phyloP scores from a whole-genome alignment of 2,797 vertebrate species.

The Leptatherina wallacei region DNA sequence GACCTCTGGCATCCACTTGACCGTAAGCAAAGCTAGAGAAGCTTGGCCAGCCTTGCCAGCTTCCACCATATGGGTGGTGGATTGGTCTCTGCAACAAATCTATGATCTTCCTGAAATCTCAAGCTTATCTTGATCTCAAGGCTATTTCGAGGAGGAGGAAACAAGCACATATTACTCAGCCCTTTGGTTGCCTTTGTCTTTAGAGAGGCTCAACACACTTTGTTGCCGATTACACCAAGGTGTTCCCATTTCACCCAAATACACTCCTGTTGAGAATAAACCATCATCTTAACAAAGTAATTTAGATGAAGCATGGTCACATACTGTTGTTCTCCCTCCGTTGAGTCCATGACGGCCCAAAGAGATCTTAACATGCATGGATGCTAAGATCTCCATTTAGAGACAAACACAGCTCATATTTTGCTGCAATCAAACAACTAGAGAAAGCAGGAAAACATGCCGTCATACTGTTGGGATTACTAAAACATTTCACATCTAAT shows the following conservation, averaged over 20 bases:
- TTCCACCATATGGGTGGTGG: conserved; percentile 10
- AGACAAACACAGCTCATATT: conserved; percentile 46
- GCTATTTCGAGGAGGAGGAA: conserved; percentile 14
- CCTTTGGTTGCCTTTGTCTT: conserved; percentile 12
- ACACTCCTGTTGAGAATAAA: conserved; percentile 17
- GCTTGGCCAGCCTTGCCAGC: conserved; percentile 1
- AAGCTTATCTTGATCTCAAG: conserved; percentile 11
- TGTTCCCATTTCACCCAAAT: conserved; percentile 43
- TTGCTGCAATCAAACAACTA: conserved; percentile 53
- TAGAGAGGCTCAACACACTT: neutral
- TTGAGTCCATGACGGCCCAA: conserved; percentile 26
- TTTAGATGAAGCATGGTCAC: conserved; percentile 27
- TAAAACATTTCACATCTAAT: neutral
- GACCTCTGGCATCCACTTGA: conserved; percentile 37
- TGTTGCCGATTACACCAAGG: conserved; percentile 20
- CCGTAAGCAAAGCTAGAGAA: conserved; percentile 11
- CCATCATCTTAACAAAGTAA: conserved; percentile 28
- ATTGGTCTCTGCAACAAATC: conserved; percentile 6
- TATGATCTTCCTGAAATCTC: conserved; percentile 14
- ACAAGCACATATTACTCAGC: neutral
- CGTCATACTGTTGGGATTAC: neutral
- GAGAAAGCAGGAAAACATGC: conserved; percentile 21
- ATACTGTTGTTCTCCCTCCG: conserved; percentile 33
- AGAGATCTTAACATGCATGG: conserved; percentile 24
- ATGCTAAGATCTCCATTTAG: conserved; percentile 1